Conservation (phyloP, 2,113 vertebrate species). For the Tyto alba region DNA sequence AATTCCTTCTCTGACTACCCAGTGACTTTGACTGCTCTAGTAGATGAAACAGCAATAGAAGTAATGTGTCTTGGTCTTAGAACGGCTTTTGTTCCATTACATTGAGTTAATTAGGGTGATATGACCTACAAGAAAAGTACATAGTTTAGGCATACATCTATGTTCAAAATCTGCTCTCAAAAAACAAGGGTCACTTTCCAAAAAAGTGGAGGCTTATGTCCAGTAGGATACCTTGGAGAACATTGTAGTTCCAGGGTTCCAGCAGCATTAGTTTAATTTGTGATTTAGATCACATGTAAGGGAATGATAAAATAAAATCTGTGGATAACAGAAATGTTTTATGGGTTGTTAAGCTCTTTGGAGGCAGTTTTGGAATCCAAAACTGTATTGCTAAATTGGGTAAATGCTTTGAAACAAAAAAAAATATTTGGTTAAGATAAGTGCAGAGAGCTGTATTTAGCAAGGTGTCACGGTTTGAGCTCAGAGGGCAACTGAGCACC, state of each 20-base stretch:
- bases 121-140: neutral
- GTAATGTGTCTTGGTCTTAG: neutral
- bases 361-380: neutral
- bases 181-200: neutral
- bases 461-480: too few relatives aligned
- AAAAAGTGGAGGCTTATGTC: neutral
- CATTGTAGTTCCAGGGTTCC: neutral
- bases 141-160: neutral
- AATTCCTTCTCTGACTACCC: neutral
- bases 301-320: neutral
- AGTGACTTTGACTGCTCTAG: neutral
- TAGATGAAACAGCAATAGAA: neutral
- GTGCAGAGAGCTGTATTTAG: neutral
- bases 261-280: neutral
- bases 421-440: neutral
- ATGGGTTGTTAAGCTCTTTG: neutral
- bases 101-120: neutral
- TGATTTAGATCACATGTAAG: neutral
- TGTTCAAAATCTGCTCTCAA: neutral
- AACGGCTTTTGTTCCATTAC: neutral
- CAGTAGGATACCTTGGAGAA: neutral
- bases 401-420: neutral
- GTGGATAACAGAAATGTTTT: neutral
- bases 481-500: too few relatives aligned
- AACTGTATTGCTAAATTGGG: neutral